Evolutionary conservation across 2,113 vertebrate species (phyloP), one percentile per base, ranked within the genome.

Genomic region (Ctenomys sociabilis): DNA sequence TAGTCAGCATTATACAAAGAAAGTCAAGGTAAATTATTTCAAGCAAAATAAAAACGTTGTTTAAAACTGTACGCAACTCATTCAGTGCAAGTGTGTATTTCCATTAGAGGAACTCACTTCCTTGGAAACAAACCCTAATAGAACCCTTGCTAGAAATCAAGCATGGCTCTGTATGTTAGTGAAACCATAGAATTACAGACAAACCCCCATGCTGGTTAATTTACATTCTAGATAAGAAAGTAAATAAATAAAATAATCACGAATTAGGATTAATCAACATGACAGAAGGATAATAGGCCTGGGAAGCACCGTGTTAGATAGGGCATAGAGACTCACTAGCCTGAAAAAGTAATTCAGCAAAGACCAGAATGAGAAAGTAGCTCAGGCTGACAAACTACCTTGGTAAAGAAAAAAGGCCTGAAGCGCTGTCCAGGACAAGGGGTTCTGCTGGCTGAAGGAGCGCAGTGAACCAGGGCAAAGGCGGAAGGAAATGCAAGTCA

Each of bases 141-240:
- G 10, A 66, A 12, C 1, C 77, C 17, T 73, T 87, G 73, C n/a
- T 64, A 43, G 73, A n/a, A 28, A 49, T 8, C 26, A 90, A 24
- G 54, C n/a, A 83, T 49, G 1, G 4, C 37, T 94, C 57, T 52
- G 0, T 54, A 61, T 11, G 35, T 6, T 52, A 68, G 9, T 37
- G 19, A 95, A 87, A 95, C 32, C 32, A 78, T 16, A 57, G 24
- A 88, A 70, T 2, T 85, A 95, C 68, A 78, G 40, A 73, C 5
- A 68, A 93, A 66, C 84, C 30, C 22, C 22, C 61, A 19, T 30
- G 2, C 81, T 90, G 32, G 1, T 63, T 30, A 92, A 54, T 45
- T 82, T 80, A 11, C 40, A 87, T 70, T 91, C 24, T 68, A 95
- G 63, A 92, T 9, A 59, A 78, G 30, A 82, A 96, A 49, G 14